Evolutionary conservation across 2,113 vertebrate species (phyloP), one percentile per base, ranked within the genome.

Genomic region (Pluvianellus socialis): DNA sequence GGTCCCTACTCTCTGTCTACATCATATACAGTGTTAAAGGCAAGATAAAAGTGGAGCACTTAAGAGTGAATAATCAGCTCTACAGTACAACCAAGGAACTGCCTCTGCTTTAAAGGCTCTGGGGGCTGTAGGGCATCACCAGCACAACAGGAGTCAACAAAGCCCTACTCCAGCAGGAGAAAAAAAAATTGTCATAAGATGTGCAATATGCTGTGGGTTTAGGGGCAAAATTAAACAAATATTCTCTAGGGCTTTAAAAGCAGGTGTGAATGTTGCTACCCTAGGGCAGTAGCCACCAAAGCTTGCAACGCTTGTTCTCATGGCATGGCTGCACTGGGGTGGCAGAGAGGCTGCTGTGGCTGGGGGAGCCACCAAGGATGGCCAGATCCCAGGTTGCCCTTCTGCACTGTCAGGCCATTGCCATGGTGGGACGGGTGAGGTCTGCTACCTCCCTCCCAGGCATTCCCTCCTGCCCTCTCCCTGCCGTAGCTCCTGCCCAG

Each of bases 21-120:
- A 79, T 72, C 79, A 56, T 45, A 55, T 0, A 40, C 33, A 52
- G 68, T 77, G 79, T 84, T 80, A 96, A 92, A 95, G 91, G 73
- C 68, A 72, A 91, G 94, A 89, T 74, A 61, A 83, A 89, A 96
- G 80, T 55, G 56, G 61, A 85, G 61, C 68, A 81, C 93, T 96
- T 87, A 45, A 27, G 76, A 79, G 70, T 56, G 90, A 96, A 94
- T 95, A 96, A 94, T 96, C 76, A 81, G 56, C 86, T 92, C 52
- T 79, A 47, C 83, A 56, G 61, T 17, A 61, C 26, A 84, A 17
- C 52, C 47, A 27, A 87, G 75, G 89, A 89, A 81, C 63, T 2
- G 3, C 26, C 73, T 90, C 90, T 32, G 38, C 83, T 95, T 77
- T 87, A 56, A 68, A 77, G 47, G 45, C 47, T 94, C 28, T 52